Percentiles rank a stretch among this genome's conserved stretches.
phyloP scores from a whole-genome alignment of 37 sponge, comb jelly and placozoan species.

The Beroe forskalii region DNA sequence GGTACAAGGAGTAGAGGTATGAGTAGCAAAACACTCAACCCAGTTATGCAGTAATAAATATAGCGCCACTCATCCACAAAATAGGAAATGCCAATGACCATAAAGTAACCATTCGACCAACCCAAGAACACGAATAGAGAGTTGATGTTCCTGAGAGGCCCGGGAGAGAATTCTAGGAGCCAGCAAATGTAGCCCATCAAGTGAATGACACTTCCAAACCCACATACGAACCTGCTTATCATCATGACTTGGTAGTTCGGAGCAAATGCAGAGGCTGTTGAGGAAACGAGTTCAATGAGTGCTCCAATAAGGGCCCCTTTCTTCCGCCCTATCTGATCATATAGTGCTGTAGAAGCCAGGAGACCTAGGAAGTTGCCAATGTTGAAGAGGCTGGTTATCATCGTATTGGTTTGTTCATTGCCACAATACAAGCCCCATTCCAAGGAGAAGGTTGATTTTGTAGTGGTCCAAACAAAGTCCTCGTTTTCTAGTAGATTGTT shows the following conservation, averaged over 20 bases:
- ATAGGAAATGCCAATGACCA: neutral
- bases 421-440: slow-evolving; percentile 8
- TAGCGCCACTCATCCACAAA: neutral
- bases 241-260: neutral
- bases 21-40: neutral
- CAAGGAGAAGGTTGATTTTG: neutral
- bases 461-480: neutral
- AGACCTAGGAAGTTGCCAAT: neutral
- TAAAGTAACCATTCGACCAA: neutral
- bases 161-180: neutral
- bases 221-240: neutral
- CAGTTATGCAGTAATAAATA: neutral
- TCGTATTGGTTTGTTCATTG: neutral
- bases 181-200: neutral
- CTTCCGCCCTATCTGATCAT: neutral
- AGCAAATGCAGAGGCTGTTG: neutral
- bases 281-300: neutral
- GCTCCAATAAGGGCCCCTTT: neutral
- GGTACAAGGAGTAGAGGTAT: neutral
- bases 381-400: neutral
- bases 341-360: neutral
- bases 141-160: neutral
- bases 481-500: neutral
- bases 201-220: neutral
- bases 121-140: neutral